These are phyloP conservation scores for Porites cylindrica DNA, from an alignment of 92 coral and sea anemone genomes.

Conservation along the genomic window DNA sequence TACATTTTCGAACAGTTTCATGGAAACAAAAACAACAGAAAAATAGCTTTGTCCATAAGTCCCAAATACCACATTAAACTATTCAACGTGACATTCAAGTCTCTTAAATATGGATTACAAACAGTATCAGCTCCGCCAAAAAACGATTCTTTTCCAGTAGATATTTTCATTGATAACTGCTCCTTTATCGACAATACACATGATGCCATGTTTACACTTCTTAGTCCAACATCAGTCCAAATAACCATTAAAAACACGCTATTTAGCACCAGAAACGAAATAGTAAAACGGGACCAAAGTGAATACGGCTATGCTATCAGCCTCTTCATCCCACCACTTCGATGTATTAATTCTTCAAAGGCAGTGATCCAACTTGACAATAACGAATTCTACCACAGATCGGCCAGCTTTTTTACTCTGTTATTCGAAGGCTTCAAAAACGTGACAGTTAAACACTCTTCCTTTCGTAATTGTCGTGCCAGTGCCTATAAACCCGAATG, in stretches of 20 bases:
- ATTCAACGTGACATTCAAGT: not conserved
- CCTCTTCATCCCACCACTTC: not conserved
- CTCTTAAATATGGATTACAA: not conserved
- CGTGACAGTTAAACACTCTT: not conserved
- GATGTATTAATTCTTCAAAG: not conserved
- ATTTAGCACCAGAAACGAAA: not conserved
- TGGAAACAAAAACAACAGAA: not conserved
- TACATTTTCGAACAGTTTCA: not conserved
- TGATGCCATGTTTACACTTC: not conserved
- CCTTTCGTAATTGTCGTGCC: not conserved
- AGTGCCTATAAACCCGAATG: not conserved
- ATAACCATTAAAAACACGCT: slow-evolving; percentile 1
- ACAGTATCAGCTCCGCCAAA: not conserved
- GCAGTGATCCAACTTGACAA: slow-evolving; percentile 8
- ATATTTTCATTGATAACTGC: slow-evolving; percentile 13
- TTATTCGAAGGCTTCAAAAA: slow-evolving; percentile 1
- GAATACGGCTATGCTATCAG: not conserved
- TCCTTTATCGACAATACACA: not conserved
- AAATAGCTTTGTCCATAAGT: not conserved
- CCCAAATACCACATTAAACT: not conserved
- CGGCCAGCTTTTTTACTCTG: not conserved
- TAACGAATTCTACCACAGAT: not conserved
- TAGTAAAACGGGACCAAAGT: no score
- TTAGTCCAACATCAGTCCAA: not conserved
- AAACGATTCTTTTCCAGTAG: not conserved